These are phyloP conservation scores for Poecilia latipinna DNA, from an alignment of 2,113 vertebrate species.

Conservation along the genomic window DNA sequence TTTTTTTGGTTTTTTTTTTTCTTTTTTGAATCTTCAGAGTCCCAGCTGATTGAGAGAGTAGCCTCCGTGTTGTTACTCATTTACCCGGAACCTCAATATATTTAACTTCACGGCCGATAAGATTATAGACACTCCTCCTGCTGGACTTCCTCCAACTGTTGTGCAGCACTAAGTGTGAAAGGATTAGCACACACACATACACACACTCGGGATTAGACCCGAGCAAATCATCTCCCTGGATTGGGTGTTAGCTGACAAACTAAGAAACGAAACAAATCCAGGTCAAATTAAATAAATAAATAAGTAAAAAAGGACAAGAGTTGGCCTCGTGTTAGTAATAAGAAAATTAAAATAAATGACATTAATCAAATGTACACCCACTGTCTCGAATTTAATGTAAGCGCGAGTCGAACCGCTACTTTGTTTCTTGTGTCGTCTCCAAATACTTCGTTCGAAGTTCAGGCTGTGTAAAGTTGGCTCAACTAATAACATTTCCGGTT, in stretches of 20 bases:
- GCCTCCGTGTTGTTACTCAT: background rate
- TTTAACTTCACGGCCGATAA: background rate
- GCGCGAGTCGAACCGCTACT: background rate
- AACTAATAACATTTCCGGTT: constrained; percentile 26
- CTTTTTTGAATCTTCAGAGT: background rate
- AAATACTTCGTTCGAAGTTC: background rate
- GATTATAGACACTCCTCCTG: constrained; percentile 19
- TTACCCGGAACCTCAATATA: constrained; percentile 3
- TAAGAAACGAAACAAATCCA: constrained; percentile 40
- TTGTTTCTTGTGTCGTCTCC: background rate
- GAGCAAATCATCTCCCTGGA: constrained; percentile 35
- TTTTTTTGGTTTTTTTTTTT: too few relatives aligned
- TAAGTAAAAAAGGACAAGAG: background rate
- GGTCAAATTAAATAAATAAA: constrained; percentile 55
- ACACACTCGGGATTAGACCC: constrained; percentile 50
- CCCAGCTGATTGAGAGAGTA: background rate
- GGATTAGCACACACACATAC: constrained; percentile 51
- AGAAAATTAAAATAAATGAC: background rate
- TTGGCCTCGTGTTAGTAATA: background rate
- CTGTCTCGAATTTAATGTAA: too few relatives aligned
- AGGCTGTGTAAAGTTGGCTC: fast-evolving
- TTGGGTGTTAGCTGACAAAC: constrained; percentile 31
- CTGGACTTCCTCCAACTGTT: background rate
- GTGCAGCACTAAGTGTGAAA: constrained; percentile 11
- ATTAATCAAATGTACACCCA: background rate